phyloP scores from a whole-genome alignment of 2,888 invertebrate genomes.

The Sarcophaga variegata region DNA sequence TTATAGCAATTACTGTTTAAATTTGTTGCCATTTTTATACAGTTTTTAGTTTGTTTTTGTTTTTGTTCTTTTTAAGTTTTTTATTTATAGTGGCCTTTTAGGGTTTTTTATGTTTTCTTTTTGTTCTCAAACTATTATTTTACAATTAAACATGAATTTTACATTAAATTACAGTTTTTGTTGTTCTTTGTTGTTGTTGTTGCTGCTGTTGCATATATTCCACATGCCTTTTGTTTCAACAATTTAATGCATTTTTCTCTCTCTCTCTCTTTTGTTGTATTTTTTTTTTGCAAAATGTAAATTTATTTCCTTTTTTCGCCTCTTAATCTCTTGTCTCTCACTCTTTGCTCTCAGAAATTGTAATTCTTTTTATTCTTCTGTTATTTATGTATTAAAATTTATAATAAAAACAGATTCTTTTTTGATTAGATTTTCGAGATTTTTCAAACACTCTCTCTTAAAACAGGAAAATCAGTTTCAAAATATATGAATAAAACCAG shows the following conservation, averaged over 20 bases:
- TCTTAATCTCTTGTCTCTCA: neutral
- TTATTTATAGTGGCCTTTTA: neutral
- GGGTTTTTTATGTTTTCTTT: conserved; percentile 32
- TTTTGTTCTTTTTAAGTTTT: conserved; percentile 25
- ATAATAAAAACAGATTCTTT: neutral
- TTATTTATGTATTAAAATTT: conserved; percentile 28
- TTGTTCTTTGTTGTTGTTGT: conserved; percentile 19
- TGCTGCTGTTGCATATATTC: conserved; percentile 7
- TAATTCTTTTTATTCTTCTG: neutral
- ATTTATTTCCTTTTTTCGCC: neutral
- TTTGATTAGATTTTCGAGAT: neutral
- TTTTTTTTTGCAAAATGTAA: conserved; percentile 15
- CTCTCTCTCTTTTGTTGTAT: neutral
- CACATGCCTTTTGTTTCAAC: conserved; percentile 27
- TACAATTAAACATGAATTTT: conserved; percentile 65
- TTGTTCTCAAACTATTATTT: conserved; percentile 59
- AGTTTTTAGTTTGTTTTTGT: neutral
- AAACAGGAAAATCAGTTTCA: neutral
- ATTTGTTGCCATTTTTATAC: conserved; percentile 11
- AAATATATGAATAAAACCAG: neutral
- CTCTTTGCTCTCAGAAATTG: neutral
- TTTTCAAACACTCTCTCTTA: neutral
- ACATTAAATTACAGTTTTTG: conserved; percentile 51
- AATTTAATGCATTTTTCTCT: conserved; percentile 43
- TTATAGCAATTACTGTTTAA: conserved; percentile 46